Evolutionary conservation across 2,797 vertebrate genomes (phyloP), one percentile per base, ranked within the genome.

Genomic region (Triplophysa yarkandensis): DNA sequence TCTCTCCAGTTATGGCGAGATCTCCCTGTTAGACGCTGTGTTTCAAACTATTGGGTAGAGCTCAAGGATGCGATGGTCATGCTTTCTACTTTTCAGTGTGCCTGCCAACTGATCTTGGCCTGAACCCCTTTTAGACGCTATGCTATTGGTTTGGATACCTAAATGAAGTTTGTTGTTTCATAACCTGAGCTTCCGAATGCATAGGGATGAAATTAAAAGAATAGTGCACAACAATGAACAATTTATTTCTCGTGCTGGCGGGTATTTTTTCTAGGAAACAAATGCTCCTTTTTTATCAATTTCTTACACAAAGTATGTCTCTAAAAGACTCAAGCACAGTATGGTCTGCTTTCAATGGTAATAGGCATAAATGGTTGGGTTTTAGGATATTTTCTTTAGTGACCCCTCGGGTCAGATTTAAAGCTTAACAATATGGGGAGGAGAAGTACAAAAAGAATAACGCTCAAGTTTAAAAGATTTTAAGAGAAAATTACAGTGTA

Each of bases 1-100:
- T 30, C 69, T 25, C 36, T 21, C 71, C 61, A 65, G 48, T 65
- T 55, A 32, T 67, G 64, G 63, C 30, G 43, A 74, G 52, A 57
- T 58, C 71, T 48, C 50, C 34, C 46, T 65, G 61, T 44, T 64
- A 65, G 61, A 64, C 13, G 9, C 61, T 25, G 48, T 60, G 66
- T 54, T 52, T 50, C 30, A 60, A 67, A 52, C 61, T 32, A 74
- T 79, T 58, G 57, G 58, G 46, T 41, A 64, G 48, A 74, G 71
- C 61, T 79, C 43, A 52, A 54, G 64, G 48, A 74, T 74, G 41
- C 46, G 66, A 68, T 63, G 55, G 72, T 76, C 71, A 68, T 43
- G 41, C 63, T 64, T 50, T 63, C 54, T 52, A 19, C 30, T 46
- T 64, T 58, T 50, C 58, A 32, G 32, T 58, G 46, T 19, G 54